These are phyloP conservation scores for Turritopsis dohrnii DNA, from an alignment of 30 jellyfish, hydroid and myxozoan species.

Conservation along the genomic window DNA sequence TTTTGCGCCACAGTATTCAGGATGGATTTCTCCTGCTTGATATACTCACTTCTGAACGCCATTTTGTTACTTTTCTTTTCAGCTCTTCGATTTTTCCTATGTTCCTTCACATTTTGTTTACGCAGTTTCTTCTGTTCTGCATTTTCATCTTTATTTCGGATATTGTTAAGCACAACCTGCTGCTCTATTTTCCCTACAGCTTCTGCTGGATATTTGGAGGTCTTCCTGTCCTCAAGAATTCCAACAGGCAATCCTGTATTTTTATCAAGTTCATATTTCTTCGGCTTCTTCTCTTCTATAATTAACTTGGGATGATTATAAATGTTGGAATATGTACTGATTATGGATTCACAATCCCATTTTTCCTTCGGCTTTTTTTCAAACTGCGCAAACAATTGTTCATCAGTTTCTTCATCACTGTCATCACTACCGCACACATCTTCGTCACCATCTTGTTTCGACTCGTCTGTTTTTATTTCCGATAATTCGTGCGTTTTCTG, in stretches of 20 bases:
- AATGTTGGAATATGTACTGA: slow-evolving; percentile 79
- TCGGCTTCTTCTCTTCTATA: slow-evolving; percentile 43
- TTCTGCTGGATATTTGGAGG: background rate
- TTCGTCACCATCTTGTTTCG: background rate
- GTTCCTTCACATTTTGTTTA: slow-evolving; percentile 66
- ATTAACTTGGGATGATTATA: slow-evolving; percentile 83
- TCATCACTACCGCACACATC: background rate
- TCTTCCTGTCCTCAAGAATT: slow-evolving; percentile 33
- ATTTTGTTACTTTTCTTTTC: slow-evolving; percentile 74
- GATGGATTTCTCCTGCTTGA: slow-evolving; percentile 52
- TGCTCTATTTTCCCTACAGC: slow-evolving; percentile 19
- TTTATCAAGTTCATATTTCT: slow-evolving; percentile 31
- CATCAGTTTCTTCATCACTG: slow-evolving; percentile 35
- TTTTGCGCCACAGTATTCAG: slow-evolving; percentile 22
- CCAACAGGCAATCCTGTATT: slow-evolving; percentile 74
- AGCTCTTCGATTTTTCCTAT: slow-evolving; percentile 53
- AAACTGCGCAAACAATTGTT: slow-evolving; percentile 40
- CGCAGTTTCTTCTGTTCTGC: slow-evolving; percentile 57
- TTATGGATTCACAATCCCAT: slow-evolving; percentile 95
- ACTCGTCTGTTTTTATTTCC: slow-evolving; percentile 17
- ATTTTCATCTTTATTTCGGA: slow-evolving; percentile 49
- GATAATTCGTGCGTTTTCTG: slow-evolving; percentile 24
- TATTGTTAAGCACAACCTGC: background rate
- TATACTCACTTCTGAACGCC: slow-evolving; percentile 70
- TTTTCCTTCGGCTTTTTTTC: slow-evolving; percentile 43